phyloP scores from a whole-genome alignment of 1,140 invertebrate species.

The Lepidurus arcticus region DNA sequence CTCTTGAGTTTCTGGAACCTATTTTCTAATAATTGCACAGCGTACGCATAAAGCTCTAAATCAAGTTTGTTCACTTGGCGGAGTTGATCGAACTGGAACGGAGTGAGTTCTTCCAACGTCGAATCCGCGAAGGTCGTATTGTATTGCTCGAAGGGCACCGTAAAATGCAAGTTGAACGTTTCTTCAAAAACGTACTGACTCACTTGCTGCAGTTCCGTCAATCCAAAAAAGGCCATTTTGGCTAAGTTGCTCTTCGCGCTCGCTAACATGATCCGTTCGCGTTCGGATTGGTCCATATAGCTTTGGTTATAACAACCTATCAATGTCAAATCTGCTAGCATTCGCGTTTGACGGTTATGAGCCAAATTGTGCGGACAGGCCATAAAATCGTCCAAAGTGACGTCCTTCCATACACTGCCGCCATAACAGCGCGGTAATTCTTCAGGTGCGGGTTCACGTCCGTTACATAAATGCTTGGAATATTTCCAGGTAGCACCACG shows the following conservation, averaged over 20 bases:
- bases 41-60: conserved; percentile 88
- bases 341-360: conserved; percentile 91
- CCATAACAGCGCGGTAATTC: conserved; percentile 67
- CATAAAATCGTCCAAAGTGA: conserved; percentile 77
- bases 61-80: conserved; percentile 80
- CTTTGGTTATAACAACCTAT: conserved; percentile 92
- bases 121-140: conserved; percentile 77
- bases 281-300: conserved; percentile 53
- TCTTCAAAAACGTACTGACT: conserved; percentile 95
- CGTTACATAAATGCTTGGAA: conserved; percentile 80
- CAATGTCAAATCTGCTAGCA: conserved; percentile 89
- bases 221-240: conserved; percentile 93
- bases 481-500: conserved; percentile 92
- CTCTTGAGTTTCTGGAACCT: conserved; percentile 73
- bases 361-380: conserved; percentile 87
- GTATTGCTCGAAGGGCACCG: conserved; percentile 79
- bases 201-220: conserved; percentile 90
- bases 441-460: conserved; percentile 66
- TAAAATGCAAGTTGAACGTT: conserved; percentile 89
- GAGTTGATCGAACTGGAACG: conserved; percentile 65
- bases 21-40: conserved; percentile 78
- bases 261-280: conserved; percentile 72
- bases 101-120: conserved; percentile 64
- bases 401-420: conserved; percentile 60
- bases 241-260: conserved; percentile 92